Evolutionary conservation across 2,113 vertebrate species (phyloP).

Genomic region (Hipposideros armiger): DNA sequence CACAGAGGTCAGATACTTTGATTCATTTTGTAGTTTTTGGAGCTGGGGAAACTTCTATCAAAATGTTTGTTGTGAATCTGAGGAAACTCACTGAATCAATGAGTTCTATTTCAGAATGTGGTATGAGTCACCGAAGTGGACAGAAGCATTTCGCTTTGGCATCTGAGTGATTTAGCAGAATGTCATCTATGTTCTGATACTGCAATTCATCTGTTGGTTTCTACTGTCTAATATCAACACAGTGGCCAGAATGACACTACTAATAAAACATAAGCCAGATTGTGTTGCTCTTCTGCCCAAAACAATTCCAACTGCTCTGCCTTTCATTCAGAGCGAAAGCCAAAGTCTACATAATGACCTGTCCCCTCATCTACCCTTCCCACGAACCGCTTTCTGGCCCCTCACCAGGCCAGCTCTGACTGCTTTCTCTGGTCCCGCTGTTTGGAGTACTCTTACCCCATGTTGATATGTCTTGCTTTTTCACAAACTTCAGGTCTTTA

Average conservation of each 20-base stretch:
- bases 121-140: neutral
- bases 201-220: neutral
- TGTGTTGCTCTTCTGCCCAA: neutral
- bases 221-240: neutral
- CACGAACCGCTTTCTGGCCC: neutral
- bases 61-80: constrained; percentile 2
- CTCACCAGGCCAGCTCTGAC: neutral
- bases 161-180: neutral
- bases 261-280: no score
- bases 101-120: neutral
- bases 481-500: neutral
- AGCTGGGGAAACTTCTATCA: neutral
- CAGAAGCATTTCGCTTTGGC: neutral
- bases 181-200: neutral
- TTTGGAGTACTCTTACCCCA: neutral
- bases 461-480: neutral
- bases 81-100: constrained; percentile 22
- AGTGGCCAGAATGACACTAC: neutral
- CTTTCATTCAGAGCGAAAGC: neutral
- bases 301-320: neutral
- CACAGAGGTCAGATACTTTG: neutral
- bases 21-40: constrained; percentile 34
- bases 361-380: neutral
- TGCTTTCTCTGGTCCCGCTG: neutral
- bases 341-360: neutral